These are phyloP conservation scores for Bombyx mandarina DNA, from an alignment of 1,140 invertebrate genomes.

Conservation along the genomic window DNA sequence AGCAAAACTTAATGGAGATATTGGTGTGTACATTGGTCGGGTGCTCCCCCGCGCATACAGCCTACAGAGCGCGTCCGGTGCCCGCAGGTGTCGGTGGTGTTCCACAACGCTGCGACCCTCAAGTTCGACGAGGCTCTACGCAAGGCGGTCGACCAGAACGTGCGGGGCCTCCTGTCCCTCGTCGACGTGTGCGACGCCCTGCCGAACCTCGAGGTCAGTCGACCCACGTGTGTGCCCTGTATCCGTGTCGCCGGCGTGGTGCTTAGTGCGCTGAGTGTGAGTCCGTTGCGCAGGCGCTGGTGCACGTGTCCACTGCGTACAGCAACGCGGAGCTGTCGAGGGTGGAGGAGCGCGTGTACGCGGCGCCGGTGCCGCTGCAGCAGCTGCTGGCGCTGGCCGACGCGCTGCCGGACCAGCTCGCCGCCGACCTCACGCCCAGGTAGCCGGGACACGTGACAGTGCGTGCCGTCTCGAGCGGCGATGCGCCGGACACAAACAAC, in stretches of 20 bases:
- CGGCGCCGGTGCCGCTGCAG: conserved; percentile 76
- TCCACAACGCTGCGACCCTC: conserved; percentile 96
- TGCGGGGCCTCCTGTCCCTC: conserved; percentile 85
- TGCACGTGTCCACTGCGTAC: conserved; percentile 92
- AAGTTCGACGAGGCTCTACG: conserved; percentile 96
- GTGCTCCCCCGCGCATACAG: background rate
- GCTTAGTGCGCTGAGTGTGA: background rate
- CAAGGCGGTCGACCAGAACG: conserved; percentile 88
- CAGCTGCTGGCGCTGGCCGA: conserved; percentile 79
- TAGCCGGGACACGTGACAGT: conserved; percentile 24
- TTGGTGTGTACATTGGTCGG: too few species aligned
- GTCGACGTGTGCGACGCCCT: conserved; percentile 87
- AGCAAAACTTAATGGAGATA: too few species aligned
- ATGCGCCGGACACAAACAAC: too few species aligned
- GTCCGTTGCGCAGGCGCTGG: conserved; percentile 72
- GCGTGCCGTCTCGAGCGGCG: too few species aligned
- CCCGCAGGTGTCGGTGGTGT: conserved; percentile 87
- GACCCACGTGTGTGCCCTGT: too few species aligned
- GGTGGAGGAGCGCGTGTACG: conserved; percentile 81
- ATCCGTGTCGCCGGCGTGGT: background rate
- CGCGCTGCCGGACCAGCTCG: conserved; percentile 74
- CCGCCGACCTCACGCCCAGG: conserved; percentile 75
- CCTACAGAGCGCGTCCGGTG: background rate
- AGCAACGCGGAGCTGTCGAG: conserved; percentile 84
- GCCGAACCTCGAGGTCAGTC: conserved; percentile 81